Conservation (phyloP, 1,140 invertebrate species). For the Drosophila ananassae region DNA sequence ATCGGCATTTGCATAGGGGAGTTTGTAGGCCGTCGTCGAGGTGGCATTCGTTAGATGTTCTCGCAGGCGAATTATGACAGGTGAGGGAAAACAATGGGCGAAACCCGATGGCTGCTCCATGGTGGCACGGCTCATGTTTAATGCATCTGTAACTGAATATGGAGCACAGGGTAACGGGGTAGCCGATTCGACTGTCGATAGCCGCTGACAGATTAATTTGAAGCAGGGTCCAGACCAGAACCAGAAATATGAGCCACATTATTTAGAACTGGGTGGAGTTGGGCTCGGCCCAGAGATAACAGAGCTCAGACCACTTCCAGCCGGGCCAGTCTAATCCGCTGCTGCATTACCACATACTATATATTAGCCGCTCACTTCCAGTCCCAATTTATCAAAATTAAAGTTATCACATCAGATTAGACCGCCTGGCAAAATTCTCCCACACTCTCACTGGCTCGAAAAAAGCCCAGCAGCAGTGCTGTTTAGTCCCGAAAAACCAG, state of each 20-base stretch:
- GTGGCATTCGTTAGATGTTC: slow-evolving; percentile 39
- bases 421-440: slow-evolving; percentile 61
- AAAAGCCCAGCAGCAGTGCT: slow-evolving; percentile 61
- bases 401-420: slow-evolving; percentile 69
- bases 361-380: slow-evolving; percentile 71
- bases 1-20: slow-evolving; percentile 51
- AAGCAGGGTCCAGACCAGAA: slow-evolving; percentile 30
- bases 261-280: slow-evolving; percentile 48
- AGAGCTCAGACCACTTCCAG: slow-evolving; percentile 29
- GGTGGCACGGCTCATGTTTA: slow-evolving; percentile 52
- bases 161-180: slow-evolving; percentile 42
- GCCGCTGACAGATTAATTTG: slow-evolving; percentile 42
- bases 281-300: slow-evolving; percentile 39
- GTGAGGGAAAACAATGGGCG: slow-evolving; percentile 55
- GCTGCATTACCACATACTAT: slow-evolving; percentile 55
- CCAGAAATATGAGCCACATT: slow-evolving; percentile 22
- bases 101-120: slow-evolving; percentile 26
- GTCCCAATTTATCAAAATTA: slow-evolving; percentile 72
- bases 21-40: slow-evolving; percentile 56
- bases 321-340: slow-evolving; percentile 10
- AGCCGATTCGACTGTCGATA: slow-evolving; percentile 19
- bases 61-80: slow-evolving; percentile 63
- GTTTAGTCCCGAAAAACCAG: slow-evolving; percentile 60
- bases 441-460: slow-evolving; percentile 60
- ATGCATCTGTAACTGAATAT: slow-evolving; percentile 59